A percentile compares a stretch with the other conserved stretches of the same genome.
These are phyloP conservation scores for Trypoxylus dichotomus DNA, from an alignment of 1,140 invertebrate species.

Conservation along the genomic window DNA sequence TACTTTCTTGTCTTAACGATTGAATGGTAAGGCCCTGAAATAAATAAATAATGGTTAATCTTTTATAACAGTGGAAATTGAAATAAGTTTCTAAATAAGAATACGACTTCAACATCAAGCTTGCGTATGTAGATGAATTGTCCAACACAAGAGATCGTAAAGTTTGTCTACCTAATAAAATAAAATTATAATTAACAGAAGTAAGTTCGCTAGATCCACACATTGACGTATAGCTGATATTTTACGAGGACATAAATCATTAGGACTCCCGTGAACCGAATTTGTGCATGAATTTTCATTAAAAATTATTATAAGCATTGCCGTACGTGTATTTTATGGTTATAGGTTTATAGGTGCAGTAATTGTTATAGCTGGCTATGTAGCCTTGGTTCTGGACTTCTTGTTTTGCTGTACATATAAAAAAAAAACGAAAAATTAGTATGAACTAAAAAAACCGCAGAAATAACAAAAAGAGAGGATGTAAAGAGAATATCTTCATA, in stretches of 20 bases:
- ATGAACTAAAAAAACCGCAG: no score
- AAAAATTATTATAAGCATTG: background rate
- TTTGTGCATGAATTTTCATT: background rate
- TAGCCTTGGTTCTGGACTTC: no score
- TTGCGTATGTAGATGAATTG: no score
- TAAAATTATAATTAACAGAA: background rate
- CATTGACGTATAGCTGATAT: background rate
- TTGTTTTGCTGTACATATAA: no score
- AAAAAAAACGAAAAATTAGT: no score
- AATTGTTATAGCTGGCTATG: no score
- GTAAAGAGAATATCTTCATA: no score
- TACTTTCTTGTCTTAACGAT: conserved; percentile 68
- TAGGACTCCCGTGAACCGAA: background rate
- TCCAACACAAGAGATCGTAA: background rate
- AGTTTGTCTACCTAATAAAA: background rate
- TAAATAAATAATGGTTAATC: background rate
- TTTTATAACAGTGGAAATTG: background rate
- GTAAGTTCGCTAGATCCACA: background rate
- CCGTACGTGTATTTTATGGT: background rate
- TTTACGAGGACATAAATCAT: conserved; percentile 13
- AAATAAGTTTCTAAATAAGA: background rate
- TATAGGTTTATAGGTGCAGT: no score
- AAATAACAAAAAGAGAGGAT: no score
- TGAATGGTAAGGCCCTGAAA: conserved; percentile 72
- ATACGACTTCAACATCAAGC: background rate